These are phyloP conservation scores for Tinea pellionella DNA, from an alignment of 2,888 invertebrate genomes.

Conservation along the genomic window DNA sequence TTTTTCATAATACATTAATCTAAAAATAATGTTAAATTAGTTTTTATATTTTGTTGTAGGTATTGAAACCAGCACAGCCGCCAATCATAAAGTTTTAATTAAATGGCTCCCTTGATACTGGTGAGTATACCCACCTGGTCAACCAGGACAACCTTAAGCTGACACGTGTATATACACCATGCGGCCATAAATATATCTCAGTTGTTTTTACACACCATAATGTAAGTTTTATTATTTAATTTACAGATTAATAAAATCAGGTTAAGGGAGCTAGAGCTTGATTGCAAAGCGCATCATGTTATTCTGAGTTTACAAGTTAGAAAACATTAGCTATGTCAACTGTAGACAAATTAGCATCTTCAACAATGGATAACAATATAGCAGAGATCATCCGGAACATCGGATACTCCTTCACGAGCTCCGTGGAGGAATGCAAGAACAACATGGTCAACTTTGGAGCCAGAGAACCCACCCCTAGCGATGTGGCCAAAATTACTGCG, in stretches of 20 bases:
- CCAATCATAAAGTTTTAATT: not conserved
- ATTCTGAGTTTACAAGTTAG: not conserved
- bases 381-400: constrained; percentile 93
- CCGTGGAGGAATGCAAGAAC: constrained; percentile 88
- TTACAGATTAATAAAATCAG: constrained; percentile 2
- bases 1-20: too few relatives aligned
- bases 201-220: not conserved
- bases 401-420: constrained; percentile 89
- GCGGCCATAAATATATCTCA: too few relatives aligned
- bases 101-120: constrained; percentile 6
- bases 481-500: constrained; percentile 86
- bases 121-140: not conserved
- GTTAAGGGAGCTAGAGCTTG: constrained; percentile 6
- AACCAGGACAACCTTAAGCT: not conserved
- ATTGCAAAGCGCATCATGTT: not conserved
- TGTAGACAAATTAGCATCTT: constrained; percentile 70
- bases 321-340: constrained; percentile 68
- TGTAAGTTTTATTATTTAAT: not conserved
- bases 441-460: constrained; percentile 85
- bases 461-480: constrained; percentile 83
- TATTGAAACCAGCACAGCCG: not conserved
- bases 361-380: constrained; percentile 80
- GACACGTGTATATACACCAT: too few relatives aligned
- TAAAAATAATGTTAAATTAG: too few relatives aligned
- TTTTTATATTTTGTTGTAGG: not conserved